A percentile compares a stretch with the other conserved stretches of the same genome.
These are phyloP conservation scores for Calameuta idolon DNA, from an alignment of 2,888 invertebrate genomes.

Conservation along the genomic window DNA sequence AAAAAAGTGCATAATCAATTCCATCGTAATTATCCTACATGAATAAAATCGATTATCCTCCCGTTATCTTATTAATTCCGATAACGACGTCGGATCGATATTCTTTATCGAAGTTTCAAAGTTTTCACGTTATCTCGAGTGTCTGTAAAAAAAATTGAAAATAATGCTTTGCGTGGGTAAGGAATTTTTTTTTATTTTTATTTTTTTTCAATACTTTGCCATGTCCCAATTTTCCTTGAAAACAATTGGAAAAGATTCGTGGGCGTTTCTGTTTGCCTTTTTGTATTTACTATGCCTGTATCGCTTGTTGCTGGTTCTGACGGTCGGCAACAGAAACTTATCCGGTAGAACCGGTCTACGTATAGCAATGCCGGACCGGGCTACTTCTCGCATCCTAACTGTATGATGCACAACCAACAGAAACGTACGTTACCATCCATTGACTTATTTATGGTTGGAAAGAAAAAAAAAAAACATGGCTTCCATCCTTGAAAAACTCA, in stretches of 20 bases:
- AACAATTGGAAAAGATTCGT: conserved; percentile 18
- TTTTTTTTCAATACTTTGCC: too few relatives aligned
- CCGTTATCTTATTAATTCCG: background rate
- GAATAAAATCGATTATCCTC: background rate
- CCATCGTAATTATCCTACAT: background rate
- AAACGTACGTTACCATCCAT: background rate
- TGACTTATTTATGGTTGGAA: background rate
- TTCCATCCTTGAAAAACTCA: background rate
- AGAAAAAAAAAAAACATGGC: background rate
- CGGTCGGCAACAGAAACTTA: conserved; percentile 33
- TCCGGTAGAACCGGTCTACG: conserved; percentile 54
- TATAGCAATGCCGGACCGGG: background rate
- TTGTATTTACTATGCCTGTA: background rate
- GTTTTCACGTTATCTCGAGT: background rate
- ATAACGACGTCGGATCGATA: background rate
- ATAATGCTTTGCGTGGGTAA: too few relatives aligned
- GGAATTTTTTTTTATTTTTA: too few relatives aligned
- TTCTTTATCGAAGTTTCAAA: background rate
- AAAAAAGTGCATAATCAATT: background rate
- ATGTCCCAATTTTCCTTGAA: background rate
- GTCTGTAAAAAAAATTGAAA: too few relatives aligned
- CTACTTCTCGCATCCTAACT: background rate
- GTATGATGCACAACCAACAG: background rate
- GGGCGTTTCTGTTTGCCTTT: conserved; percentile 17
- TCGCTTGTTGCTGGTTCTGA: background rate